Evolutionary conservation across 2,113 vertebrate genomes (phyloP).

Genomic region (Chionis minor): DNA sequence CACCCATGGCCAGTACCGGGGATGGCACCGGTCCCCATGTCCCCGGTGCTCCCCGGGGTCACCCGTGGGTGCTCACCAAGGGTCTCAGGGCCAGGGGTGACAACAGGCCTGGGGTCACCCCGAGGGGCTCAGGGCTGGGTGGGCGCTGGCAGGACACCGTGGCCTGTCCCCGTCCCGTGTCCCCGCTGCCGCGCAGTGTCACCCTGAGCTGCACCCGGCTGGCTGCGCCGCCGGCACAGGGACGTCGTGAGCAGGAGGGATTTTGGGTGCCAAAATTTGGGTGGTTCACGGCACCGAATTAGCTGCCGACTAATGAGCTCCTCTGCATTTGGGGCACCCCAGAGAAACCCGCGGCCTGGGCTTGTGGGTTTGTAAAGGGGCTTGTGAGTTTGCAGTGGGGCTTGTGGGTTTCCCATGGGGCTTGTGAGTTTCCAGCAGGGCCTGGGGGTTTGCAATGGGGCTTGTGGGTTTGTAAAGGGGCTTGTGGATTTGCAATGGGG

Average conservation of each 20-base stretch:
- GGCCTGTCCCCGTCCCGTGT: neutral
- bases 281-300: neutral
- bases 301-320: neutral
- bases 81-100: neutral
- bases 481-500: neutral
- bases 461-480: neutral
- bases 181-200: neutral
- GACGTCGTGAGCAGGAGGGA: neutral
- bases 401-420: neutral
- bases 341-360: neutral
- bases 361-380: no score
- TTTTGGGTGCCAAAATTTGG: neutral
- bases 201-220: accelerated
- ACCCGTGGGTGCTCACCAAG: neutral
- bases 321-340: neutral
- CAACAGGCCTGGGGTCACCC: neutral
- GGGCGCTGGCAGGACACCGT: neutral
- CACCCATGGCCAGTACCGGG: no score
- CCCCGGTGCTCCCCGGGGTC: no score
- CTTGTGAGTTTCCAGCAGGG: neutral
- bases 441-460: neutral
- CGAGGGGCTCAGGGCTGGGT: neutral
- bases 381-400: neutral
- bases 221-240: neutral
- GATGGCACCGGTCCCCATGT: no score